Evolutionary conservation across 2,113 vertebrate genomes (phyloP).

Genomic region (Neodontobutis hainanensis): DNA sequence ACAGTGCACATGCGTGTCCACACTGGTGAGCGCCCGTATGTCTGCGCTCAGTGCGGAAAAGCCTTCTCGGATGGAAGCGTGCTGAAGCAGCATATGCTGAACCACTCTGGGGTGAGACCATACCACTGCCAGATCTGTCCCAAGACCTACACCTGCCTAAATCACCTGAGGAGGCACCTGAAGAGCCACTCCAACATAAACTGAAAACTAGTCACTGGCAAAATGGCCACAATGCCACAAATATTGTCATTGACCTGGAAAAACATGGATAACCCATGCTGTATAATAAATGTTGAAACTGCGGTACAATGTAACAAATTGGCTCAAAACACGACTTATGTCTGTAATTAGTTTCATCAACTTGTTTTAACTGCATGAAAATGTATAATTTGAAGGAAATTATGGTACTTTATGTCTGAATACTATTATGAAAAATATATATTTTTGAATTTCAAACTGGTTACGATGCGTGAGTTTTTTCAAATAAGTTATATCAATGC

Average conservation of each 20-base stretch:
- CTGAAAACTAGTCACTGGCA: slow-evolving; percentile 28
- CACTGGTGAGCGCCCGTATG: slow-evolving; percentile 72
- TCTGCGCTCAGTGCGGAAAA: slow-evolving; percentile 75
- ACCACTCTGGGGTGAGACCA: slow-evolving; percentile 76
- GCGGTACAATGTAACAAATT: neutral
- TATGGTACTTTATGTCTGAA: neutral
- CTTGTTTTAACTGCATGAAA: neutral
- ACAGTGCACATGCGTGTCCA: slow-evolving; percentile 76
- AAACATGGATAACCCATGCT: slow-evolving; percentile 9
- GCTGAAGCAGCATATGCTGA: slow-evolving; percentile 76
- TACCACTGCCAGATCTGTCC: slow-evolving; percentile 77
- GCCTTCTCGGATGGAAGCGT: slow-evolving; percentile 75
- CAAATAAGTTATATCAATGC: too few relatives aligned
- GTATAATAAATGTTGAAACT: slow-evolving; percentile 10
- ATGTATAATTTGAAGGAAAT: neutral
- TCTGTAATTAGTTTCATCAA: neutral
- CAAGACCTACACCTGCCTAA: slow-evolving; percentile 78
- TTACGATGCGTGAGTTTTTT: neutral
- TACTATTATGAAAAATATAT: slow-evolving; percentile 25
- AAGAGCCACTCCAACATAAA: slow-evolving; percentile 73
- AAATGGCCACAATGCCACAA: neutral
- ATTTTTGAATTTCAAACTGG: slow-evolving; percentile 38
- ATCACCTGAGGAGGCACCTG: slow-evolving; percentile 76
- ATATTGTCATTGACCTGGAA: slow-evolving; percentile 12
- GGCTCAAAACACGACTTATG: neutral